A percentile compares a stretch with the other conserved stretches of the same genome.
Evolutionary conservation across 1,140 invertebrate species (phyloP).

Genomic region (Drosophila dunni): DNA sequence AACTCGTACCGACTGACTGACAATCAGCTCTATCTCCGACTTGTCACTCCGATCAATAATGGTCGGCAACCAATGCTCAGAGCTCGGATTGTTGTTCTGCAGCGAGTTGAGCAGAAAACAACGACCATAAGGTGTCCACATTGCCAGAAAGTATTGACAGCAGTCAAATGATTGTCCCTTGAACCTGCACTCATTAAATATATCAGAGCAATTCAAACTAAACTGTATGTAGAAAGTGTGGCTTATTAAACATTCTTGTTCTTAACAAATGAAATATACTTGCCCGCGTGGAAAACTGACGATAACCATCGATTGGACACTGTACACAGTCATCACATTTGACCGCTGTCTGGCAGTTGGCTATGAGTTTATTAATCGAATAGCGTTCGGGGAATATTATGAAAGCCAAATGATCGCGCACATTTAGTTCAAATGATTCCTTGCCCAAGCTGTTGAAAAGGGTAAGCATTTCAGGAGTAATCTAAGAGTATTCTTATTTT

Average conservation of each 20-base stretch:
- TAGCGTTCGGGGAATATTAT: conserved; percentile 5
- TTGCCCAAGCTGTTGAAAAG: background rate
- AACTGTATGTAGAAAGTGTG: conserved; percentile 40
- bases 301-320: conserved; percentile 45
- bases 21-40: conserved; percentile 43
- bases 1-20: conserved; percentile 31
- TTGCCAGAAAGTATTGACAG: conserved; percentile 85
- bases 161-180: conserved; percentile 85
- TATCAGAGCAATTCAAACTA: conserved; percentile 67
- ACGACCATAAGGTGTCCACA: conserved; percentile 85
- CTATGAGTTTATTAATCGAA: background rate
- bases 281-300: conserved; percentile 33
- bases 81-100: conserved; percentile 75
- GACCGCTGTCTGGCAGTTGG: background rate
- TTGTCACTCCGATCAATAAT: conserved; percentile 42
- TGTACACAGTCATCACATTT: conserved; percentile 40
- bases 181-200: conserved; percentile 85
- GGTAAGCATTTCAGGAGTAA: background rate
- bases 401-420: conserved; percentile 6
- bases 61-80: conserved; percentile 49
- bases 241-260: background rate
- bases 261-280: background rate
- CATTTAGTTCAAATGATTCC: background rate
- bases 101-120: conserved; percentile 86
- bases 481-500: background rate